Conservation (phyloP, 2,797 vertebrate genomes). For the Meriones psammophilus region DNA sequence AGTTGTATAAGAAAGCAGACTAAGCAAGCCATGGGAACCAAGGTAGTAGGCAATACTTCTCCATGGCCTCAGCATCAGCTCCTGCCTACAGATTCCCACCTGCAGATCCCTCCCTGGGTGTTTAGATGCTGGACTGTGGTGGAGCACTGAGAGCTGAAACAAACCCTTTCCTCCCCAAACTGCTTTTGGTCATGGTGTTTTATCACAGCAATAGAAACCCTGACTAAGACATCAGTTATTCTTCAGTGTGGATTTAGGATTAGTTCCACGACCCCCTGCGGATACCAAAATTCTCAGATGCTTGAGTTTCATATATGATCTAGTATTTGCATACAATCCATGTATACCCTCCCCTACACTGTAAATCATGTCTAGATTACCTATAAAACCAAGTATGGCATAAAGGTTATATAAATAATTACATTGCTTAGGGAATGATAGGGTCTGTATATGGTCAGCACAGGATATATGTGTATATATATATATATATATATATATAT, state of each 20-base stretch:
- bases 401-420: not conserved
- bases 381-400: not conserved
- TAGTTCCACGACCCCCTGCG: not conserved
- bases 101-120: not conserved
- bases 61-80: not conserved
- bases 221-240: not conserved
- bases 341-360: not conserved
- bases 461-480: too few species aligned
- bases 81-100: not conserved
- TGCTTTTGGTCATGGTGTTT: not conserved
- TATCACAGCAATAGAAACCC: not conserved
- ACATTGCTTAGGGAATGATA: not conserved
- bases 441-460: not conserved
- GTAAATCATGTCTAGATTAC: not conserved
- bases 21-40: not conserved
- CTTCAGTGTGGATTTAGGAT: not conserved
- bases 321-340: not conserved
- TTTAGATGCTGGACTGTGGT: not conserved
- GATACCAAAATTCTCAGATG: not conserved
- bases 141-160: not conserved
- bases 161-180: not conserved
- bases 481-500: too few species aligned
- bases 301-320: not conserved
- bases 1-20: not conserved
- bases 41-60: not conserved